Evolutionary conservation across 2,888 invertebrate genomes (phyloP).

Genomic region (Notodonta dromedarius): DNA sequence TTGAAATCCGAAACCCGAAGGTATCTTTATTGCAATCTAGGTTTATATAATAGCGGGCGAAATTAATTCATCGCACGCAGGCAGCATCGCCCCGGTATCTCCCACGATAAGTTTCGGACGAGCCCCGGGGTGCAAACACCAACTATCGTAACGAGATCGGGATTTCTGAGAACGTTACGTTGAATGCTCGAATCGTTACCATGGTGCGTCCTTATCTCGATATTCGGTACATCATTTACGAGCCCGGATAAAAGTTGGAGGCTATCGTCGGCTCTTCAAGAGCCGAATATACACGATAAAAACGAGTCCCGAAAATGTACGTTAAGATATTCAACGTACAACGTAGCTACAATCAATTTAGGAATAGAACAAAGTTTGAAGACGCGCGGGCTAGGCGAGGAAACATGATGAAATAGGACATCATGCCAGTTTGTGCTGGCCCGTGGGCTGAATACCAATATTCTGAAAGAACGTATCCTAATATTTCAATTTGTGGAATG

Average conservation of each 20-base stretch:
- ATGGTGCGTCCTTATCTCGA: constrained; percentile 59
- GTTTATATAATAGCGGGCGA: constrained; percentile 69
- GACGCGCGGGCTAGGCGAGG: constrained; percentile 33
- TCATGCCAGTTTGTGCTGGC: constrained; percentile 29
- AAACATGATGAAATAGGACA: constrained; percentile 42
- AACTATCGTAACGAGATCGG: constrained; percentile 77
- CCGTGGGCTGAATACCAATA: constrained; percentile 22
- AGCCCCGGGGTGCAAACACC: constrained; percentile 60
- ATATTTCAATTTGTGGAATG: background rate
- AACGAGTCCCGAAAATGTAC: constrained; percentile 1
- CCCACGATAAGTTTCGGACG: constrained; percentile 65
- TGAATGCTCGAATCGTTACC: constrained; percentile 53
- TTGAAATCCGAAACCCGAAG: constrained; percentile 46
- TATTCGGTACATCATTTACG: constrained; percentile 50
- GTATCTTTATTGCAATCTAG: constrained; percentile 78
- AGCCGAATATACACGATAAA: constrained; percentile 10
- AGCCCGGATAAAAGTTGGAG: constrained; percentile 13
- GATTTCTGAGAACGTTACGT: constrained; percentile 67
- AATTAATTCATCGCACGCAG: constrained; percentile 80
- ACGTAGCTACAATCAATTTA: constrained; percentile 47
- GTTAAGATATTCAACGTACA: constrained; percentile 12
- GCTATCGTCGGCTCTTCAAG: constrained; percentile 15
- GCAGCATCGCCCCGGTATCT: constrained; percentile 56
- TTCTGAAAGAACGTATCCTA: background rate
- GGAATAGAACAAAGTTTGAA: constrained; percentile 47